Evolutionary conservation across 2,888 invertebrate genomes (phyloP).

Genomic region (Brachypalpus laphriformis): DNA sequence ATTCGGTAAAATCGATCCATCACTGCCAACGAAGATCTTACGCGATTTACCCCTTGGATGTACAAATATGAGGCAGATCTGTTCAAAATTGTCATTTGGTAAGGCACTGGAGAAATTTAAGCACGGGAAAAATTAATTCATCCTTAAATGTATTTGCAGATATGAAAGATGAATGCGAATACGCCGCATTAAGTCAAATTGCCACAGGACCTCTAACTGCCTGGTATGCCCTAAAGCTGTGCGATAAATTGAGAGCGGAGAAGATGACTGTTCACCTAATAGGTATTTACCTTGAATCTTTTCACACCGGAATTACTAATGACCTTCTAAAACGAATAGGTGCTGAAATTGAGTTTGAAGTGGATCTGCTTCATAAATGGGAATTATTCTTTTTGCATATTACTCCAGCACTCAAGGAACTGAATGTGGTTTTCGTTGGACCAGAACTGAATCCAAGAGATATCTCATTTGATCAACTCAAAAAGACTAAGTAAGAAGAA

Average conservation of each 20-base stretch:
- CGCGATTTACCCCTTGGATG: constrained; percentile 77
- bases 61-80: constrained; percentile 78
- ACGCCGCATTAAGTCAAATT: constrained; percentile 86
- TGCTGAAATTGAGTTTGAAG: constrained; percentile 89
- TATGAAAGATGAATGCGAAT: constrained; percentile 84
- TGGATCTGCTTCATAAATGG: constrained; percentile 88
- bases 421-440: constrained; percentile 86
- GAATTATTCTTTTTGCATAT: constrained; percentile 88
- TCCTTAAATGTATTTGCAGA: constrained; percentile 72
- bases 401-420: constrained; percentile 84
- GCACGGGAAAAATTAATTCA: too few relatives aligned
- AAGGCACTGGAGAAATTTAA: too few relatives aligned
- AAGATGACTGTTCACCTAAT: constrained; percentile 80
- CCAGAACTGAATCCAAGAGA: constrained; percentile 86
- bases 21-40: constrained; percentile 84
- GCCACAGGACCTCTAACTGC: constrained; percentile 87
- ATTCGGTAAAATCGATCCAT: constrained; percentile 85
- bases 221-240: constrained; percentile 84
- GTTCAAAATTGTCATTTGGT: constrained; percentile 78
- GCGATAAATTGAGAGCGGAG: constrained; percentile 76
- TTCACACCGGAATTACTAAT: not conserved
- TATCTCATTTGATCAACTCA: constrained; percentile 85
- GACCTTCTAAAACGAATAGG: constrained; percentile 79
- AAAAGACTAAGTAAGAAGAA: constrained; percentile 84
- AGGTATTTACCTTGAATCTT: constrained; percentile 71